Evolutionary conservation across 2,797 vertebrate species (phyloP).

Genomic region (Cossypha dichroa): DNA sequence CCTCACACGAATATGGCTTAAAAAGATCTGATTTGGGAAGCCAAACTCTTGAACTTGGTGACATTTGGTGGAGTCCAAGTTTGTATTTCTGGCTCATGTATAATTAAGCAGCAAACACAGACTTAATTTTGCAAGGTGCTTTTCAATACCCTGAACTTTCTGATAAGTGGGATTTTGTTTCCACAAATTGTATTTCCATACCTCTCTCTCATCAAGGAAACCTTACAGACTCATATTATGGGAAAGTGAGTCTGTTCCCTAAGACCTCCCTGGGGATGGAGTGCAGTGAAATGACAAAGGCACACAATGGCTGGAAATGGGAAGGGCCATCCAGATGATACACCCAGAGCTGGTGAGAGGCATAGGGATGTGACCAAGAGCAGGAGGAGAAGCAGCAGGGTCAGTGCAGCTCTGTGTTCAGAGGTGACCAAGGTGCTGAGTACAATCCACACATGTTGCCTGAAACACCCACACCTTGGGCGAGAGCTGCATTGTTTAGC

Average conservation of each 20-base stretch:
- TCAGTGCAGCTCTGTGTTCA: not conserved
- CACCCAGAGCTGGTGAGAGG: not conserved
- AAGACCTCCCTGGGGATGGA: not conserved
- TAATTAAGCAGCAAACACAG: not conserved
- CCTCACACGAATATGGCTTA: not conserved
- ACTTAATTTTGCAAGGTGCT: not conserved
- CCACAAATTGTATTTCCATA: not conserved
- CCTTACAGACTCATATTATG: rapidly evolving
- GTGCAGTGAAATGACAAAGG: not conserved
- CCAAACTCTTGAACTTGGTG: not conserved
- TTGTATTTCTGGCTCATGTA: not conserved
- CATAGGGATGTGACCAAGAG: rapidly evolving
- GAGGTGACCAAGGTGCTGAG: not conserved
- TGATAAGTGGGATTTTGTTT: not conserved
- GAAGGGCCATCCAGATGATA: not conserved
- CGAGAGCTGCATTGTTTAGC: not conserved
- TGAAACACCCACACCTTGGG: rapidly evolving
- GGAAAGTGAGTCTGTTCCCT: not conserved
- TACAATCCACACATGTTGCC: not conserved
- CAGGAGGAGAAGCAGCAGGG: not conserved
- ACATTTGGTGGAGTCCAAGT: not conserved
- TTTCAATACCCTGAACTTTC: not conserved
- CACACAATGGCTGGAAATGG: not conserved
- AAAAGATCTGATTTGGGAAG: not conserved
- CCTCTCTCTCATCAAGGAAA: not conserved